These are phyloP conservation scores for Eufriesea mexicana DNA, from an alignment of 1,140 invertebrate species.

Conservation along the genomic window DNA sequence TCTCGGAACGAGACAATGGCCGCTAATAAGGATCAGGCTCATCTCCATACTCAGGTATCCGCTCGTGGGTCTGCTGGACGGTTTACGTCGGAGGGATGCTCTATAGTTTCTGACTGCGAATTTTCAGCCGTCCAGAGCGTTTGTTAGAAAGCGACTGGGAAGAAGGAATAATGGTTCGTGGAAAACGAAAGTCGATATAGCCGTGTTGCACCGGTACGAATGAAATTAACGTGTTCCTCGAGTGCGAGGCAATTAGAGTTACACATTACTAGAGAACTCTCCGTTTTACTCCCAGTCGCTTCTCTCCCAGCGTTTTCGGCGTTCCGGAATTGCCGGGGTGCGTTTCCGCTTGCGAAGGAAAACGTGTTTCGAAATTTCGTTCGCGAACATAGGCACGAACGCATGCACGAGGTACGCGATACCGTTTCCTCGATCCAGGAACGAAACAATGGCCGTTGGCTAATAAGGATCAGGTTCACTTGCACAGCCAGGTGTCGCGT, in stretches of 20 bases:
- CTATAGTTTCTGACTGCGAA: not conserved
- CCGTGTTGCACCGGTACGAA: not conserved
- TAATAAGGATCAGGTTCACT: slow-evolving; percentile 32
- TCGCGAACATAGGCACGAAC: not conserved
- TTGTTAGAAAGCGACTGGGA: not conserved
- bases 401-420: slow-evolving; percentile 3
- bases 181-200: not conserved
- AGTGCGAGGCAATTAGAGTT: not conserved
- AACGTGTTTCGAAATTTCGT: no score
- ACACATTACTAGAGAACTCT: no score
- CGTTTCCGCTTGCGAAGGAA: no score
- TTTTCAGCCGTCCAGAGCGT: no score
- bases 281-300: no score
- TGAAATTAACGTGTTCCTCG: not conserved
- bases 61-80: not conserved
- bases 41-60: slow-evolving; percentile 26
- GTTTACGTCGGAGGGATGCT: not conserved
- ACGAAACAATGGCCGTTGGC: slow-evolving; percentile 26
- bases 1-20: slow-evolving; percentile 40
- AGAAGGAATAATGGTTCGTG: not conserved
- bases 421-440: not conserved
- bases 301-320: no score
- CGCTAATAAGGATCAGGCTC: slow-evolving; percentile 35
- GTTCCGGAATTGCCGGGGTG: not conserved
- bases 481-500: not conserved